These are phyloP conservation scores for Scaptomyza hsui DNA, from an alignment of 1,140 invertebrate genomes.

Conservation along the genomic window DNA sequence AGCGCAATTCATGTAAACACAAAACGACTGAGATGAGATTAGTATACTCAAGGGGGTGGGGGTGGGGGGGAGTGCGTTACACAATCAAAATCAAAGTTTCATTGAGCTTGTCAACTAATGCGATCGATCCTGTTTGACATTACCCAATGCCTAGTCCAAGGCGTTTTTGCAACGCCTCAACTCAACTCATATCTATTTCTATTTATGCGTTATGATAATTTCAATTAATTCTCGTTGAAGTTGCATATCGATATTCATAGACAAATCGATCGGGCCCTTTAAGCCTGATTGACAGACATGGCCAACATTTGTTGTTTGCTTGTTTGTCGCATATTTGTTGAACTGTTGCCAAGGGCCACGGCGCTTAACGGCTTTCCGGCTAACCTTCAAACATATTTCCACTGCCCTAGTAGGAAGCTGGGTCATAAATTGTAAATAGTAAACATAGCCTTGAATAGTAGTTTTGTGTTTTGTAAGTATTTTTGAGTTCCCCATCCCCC, in stretches of 20 bases:
- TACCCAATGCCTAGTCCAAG: constrained; percentile 52
- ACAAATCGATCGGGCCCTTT: neutral
- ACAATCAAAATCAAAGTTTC: constrained; percentile 31
- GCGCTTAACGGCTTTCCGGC: constrained; percentile 12
- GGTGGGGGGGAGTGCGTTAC: no score
- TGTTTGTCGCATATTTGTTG: neutral
- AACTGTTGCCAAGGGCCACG: neutral
- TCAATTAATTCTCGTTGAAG: neutral
- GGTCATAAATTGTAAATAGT: constrained; percentile 30
- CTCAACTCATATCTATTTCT: constrained; percentile 8
- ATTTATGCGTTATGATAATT: neutral
- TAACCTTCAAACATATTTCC: constrained; percentile 26
- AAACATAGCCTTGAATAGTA: constrained; percentile 51
- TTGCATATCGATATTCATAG: neutral
- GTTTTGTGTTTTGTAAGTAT: no score
- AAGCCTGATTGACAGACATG: neutral
- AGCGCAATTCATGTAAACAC: constrained; percentile 51
- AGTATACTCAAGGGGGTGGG: constrained; percentile 3
- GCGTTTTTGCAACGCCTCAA: constrained; percentile 11
- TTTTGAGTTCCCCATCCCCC: no score
- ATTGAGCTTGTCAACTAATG: constrained; percentile 46
- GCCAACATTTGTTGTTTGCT: constrained; percentile 5
- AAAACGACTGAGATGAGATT: constrained; percentile 38
- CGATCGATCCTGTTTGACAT: constrained; percentile 46
- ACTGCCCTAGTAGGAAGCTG: constrained; percentile 41